Conservation (phyloP, 1,140 invertebrate species). For the Scaptomyza pallida region DNA sequence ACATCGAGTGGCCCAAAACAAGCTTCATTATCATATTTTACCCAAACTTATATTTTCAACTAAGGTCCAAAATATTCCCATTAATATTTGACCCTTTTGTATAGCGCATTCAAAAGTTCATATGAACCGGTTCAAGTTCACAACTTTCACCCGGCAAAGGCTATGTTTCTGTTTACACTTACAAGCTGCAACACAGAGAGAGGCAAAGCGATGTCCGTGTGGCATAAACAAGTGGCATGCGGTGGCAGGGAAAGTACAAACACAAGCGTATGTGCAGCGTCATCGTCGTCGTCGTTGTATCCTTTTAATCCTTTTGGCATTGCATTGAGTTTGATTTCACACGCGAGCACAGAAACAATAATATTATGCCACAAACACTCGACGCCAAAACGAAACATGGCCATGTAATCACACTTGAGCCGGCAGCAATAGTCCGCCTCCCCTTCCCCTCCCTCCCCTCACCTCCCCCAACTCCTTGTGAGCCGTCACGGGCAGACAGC, state of each 20-base stretch:
- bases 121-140: slow-evolving; percentile 3
- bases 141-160: slow-evolving; percentile 30
- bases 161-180: slow-evolving; percentile 78
- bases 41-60: too few species aligned
- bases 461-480: too few species aligned
- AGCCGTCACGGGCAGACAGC: slow-evolving; percentile 39
- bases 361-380: slow-evolving; percentile 81
- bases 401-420: slow-evolving; percentile 82
- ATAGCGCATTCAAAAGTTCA: slow-evolving; percentile 30
- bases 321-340: slow-evolving; percentile 78
- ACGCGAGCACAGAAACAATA: slow-evolving; percentile 81
- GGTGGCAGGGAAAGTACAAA: neutral
- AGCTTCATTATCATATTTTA: too few species aligned
- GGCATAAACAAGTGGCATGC: neutral
- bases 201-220: slow-evolving; percentile 6
- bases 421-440: slow-evolving; percentile 40
- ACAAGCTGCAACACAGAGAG: slow-evolving; percentile 53
- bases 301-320: slow-evolving; percentile 81
- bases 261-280: slow-evolving; percentile 41
- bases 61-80: too few species aligned
- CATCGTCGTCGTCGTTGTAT: slow-evolving; percentile 59
- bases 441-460: slow-evolving; percentile 13
- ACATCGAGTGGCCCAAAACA: neutral
- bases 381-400: slow-evolving; percentile 72
- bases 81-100: too few species aligned